These are phyloP conservation scores for Echeneis naucrates DNA, from an alignment of 2,797 vertebrate genomes.

Conservation along the genomic window DNA sequence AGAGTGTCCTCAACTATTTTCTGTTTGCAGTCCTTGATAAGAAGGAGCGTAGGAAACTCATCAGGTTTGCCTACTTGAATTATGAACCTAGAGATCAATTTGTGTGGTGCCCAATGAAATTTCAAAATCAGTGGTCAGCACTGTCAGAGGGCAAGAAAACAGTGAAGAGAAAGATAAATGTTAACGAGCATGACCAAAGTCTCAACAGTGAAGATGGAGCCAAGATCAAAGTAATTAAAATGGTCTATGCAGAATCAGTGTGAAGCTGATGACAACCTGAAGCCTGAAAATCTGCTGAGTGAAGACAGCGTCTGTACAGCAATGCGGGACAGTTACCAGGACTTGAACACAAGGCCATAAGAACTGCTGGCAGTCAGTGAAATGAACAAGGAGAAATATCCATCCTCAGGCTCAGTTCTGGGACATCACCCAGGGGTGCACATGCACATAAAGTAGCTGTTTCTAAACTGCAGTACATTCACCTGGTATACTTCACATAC, in stretches of 20 bases:
- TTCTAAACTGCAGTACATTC: not conserved
- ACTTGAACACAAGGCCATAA: not conserved
- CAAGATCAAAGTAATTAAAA: not conserved
- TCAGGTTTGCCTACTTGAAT: slow-evolving; percentile 87
- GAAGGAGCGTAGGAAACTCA: slow-evolving; percentile 78
- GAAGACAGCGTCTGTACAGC: not conserved
- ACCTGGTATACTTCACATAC: too few relatives aligned
- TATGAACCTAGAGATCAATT: slow-evolving; percentile 82
- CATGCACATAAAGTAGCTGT: not conserved
- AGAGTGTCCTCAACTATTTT: slow-evolving; percentile 93
- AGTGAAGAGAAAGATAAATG: not conserved
- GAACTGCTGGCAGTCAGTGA: not conserved
- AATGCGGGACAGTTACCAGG: too few relatives aligned
- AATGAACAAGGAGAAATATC: not conserved
- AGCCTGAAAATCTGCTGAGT: not conserved
- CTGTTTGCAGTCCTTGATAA: slow-evolving; percentile 88
- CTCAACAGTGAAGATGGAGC: not conserved
- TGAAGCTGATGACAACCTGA: not conserved
- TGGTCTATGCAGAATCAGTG: not conserved
- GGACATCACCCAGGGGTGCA: not conserved
- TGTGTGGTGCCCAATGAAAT: slow-evolving; percentile 89
- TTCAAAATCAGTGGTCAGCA: slow-evolving; percentile 61
- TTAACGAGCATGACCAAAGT: not conserved
- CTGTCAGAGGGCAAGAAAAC: not conserved
- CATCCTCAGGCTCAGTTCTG: not conserved